phyloP scores from a whole-genome alignment of 2,797 vertebrate genomes.

The Synanceia verrucosa region DNA sequence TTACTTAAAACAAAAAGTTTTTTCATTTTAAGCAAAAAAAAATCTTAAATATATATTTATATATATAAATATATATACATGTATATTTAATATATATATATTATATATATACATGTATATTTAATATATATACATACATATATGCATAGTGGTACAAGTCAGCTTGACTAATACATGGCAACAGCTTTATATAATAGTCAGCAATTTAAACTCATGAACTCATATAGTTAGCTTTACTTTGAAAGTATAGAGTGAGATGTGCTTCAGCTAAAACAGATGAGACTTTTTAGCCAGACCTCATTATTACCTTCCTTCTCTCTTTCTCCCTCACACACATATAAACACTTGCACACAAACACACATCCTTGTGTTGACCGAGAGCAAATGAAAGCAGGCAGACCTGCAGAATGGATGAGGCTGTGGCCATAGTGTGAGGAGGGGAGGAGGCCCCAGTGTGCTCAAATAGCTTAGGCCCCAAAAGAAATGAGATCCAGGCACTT shows the following conservation, averaged over 20 bases:
- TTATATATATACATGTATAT: no score
- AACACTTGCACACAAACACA: conserved; percentile 20
- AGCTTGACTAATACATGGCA: conserved; percentile 3
- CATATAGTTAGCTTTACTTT: conserved; percentile 20
- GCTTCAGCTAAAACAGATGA: conserved; percentile 39
- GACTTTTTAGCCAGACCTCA: conserved; percentile 30
- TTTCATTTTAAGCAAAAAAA: no score
- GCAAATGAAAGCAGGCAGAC: conserved; percentile 68
- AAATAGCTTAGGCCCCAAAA: conserved; percentile 81
- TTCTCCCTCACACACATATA: background rate
- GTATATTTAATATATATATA: no score
- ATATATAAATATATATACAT: no score
- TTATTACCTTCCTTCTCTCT: conserved; percentile 33
- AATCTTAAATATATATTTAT: no score
- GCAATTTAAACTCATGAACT: no score
- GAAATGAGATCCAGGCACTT: conserved; percentile 85
- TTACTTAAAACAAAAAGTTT: no score
- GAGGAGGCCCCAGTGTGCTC: conserved; percentile 74
- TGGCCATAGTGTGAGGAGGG: conserved; percentile 66
- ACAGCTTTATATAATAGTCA: conserved; percentile 14
- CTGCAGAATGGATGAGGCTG: conserved; percentile 70
- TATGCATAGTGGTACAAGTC: conserved; percentile 7
- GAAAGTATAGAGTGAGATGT: conserved; percentile 29
- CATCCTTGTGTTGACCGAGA: conserved; percentile 60
- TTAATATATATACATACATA: no score